These are phyloP conservation scores for Furnarius figulus DNA, from an alignment of 2,113 vertebrate genomes.

Conservation along the genomic window DNA sequence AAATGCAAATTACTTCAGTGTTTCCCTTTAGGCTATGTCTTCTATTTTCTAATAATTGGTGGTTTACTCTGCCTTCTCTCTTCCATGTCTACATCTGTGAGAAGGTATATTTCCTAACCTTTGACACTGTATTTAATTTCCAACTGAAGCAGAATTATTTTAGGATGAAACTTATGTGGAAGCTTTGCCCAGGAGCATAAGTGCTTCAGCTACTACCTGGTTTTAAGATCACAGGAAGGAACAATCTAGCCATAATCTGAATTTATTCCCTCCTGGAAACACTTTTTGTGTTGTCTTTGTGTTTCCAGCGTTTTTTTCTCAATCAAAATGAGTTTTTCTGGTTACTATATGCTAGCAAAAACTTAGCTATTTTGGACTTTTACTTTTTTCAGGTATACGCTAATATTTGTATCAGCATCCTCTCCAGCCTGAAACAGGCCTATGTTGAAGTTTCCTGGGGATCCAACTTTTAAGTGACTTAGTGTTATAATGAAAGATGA, in stretches of 20 bases:
- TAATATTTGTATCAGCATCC: background rate
- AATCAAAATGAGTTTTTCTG: background rate
- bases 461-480: background rate
- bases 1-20: background rate
- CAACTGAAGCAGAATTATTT: background rate
- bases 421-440: background rate
- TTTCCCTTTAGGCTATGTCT: background rate
- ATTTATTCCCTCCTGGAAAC: background rate
- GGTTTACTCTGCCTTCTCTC: background rate
- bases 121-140: background rate
- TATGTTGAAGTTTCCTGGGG: background rate
- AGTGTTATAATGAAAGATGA: background rate
- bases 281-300: background rate
- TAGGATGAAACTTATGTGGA: background rate
- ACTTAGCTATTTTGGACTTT: background rate
- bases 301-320: rapidly evolving
- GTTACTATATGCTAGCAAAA: background rate
- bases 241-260: background rate
- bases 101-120: background rate
- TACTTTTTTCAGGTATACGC: background rate
- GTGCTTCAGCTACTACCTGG: background rate
- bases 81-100: background rate
- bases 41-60: background rate
- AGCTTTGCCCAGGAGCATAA: background rate
- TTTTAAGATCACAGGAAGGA: background rate